These are phyloP conservation scores for Drosophila gunungcola DNA, from an alignment of 1,140 invertebrate genomes.

Conservation along the genomic window DNA sequence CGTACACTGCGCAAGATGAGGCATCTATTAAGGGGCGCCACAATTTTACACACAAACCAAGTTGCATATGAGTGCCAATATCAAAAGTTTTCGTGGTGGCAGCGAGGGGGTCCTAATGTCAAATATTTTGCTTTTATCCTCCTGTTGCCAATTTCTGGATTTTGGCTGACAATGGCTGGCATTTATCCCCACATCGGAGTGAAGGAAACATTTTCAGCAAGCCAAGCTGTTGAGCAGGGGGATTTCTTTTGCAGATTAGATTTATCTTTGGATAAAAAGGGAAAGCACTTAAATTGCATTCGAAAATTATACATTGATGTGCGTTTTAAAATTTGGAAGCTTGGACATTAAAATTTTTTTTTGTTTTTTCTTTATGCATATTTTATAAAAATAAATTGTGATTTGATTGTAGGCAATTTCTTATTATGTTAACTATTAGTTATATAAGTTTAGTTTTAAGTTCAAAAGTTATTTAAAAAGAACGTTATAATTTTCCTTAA, in stretches of 20 bases:
- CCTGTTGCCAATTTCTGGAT: slow-evolving; percentile 38
- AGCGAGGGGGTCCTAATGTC: slow-evolving; percentile 62
- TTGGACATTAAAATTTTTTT: background rate
- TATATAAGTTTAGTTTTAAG: too few relatives aligned
- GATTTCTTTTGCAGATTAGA: slow-evolving; percentile 20
- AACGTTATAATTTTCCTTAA: too few relatives aligned
- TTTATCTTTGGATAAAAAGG: slow-evolving; percentile 19
- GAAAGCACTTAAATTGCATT: slow-evolving; percentile 19
- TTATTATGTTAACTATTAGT: too few relatives aligned
- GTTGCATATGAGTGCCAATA: slow-evolving; percentile 55
- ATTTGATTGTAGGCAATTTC: too few relatives aligned
- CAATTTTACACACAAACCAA: slow-evolving; percentile 8
- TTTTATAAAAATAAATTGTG: too few relatives aligned
- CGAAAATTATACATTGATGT: slow-evolving; percentile 13
- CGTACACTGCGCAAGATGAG: slow-evolving; percentile 30
- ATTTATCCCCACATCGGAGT: slow-evolving; percentile 39
- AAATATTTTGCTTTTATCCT: slow-evolving; percentile 64
- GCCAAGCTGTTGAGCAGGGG: slow-evolving; percentile 13
- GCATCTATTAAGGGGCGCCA: slow-evolving; percentile 43
- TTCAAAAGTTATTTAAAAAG: too few relatives aligned
- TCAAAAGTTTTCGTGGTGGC: slow-evolving; percentile 54
- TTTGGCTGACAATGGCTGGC: slow-evolving; percentile 36
- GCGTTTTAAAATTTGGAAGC: background rate
- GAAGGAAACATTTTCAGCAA: slow-evolving; percentile 18
- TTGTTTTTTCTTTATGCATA: too few relatives aligned